phyloP scores from a whole-genome alignment of 2,797 vertebrate species.

The Chelonia mydas region DNA sequence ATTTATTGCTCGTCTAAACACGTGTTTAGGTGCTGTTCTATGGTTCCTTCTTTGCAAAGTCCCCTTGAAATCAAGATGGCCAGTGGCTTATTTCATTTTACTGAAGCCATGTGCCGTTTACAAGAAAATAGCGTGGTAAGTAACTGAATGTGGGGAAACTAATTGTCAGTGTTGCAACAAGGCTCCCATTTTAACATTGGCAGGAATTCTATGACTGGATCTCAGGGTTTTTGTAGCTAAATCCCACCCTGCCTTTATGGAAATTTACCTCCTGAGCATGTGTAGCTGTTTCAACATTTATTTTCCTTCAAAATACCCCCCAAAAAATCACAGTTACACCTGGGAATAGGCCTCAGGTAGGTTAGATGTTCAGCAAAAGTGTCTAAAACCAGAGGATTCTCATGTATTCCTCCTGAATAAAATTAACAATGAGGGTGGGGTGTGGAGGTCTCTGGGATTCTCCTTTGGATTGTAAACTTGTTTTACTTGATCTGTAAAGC shows the following conservation, averaged over 20 bases:
- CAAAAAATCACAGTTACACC: not conserved
- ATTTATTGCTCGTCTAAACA: not conserved
- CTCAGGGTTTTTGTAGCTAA: not conserved
- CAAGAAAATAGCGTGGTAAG: not conserved
- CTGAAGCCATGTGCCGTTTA: not conserved
- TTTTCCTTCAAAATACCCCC: not conserved
- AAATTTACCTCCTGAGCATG: not conserved
- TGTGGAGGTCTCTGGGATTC: not conserved
- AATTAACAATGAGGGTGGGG: not conserved
- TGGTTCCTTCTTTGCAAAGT: not conserved
- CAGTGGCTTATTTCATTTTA: not conserved
- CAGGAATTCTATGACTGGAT: not conserved
- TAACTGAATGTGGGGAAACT: not conserved
- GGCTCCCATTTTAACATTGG: not conserved
- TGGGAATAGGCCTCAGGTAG: not conserved
- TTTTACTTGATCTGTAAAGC: not conserved
- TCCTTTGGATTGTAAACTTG: not conserved
- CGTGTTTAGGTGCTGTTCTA: not conserved
- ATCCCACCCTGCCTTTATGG: not conserved
- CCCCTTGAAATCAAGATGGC: not conserved
- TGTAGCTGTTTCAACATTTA: not conserved
- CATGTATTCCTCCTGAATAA: not conserved
- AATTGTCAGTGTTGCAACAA: not conserved
- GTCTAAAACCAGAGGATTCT: not conserved
- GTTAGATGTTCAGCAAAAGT: not conserved